These are phyloP conservation scores for Pseudomyrmex flavicornis DNA, from an alignment of 1,140 invertebrate genomes.

Conservation along the genomic window DNA sequence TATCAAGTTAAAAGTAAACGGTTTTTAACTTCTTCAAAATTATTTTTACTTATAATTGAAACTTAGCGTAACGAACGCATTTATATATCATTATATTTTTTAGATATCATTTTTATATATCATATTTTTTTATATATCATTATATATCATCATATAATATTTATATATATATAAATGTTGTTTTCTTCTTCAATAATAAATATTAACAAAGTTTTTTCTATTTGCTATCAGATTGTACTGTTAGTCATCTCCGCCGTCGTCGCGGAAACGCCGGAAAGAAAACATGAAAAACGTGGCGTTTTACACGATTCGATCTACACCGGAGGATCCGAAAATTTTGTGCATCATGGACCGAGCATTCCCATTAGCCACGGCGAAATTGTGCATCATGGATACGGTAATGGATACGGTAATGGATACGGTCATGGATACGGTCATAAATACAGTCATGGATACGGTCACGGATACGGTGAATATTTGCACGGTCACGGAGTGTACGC, in stretches of 20 bases:
- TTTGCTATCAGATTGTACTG: slow-evolving; percentile 48
- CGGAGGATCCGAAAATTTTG: background rate
- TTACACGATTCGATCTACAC: slow-evolving; percentile 28
- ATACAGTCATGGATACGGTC: slow-evolving; percentile 21
- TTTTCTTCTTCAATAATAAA: background rate
- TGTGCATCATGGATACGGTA: background rate
- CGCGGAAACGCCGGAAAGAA: slow-evolving; percentile 58
- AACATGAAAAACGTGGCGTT: slow-evolving; percentile 70
- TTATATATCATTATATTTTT: background rate
- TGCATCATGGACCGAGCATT: background rate
- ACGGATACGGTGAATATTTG: slow-evolving; percentile 10
- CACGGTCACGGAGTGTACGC: background rate
- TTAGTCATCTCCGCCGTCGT: slow-evolving; percentile 38
- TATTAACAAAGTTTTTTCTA: background rate
- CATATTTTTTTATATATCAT: background rate
- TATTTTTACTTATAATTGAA: too few relatives aligned
- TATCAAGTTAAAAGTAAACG: background rate
- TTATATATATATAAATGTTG: background rate
- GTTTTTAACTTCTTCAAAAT: too few relatives aligned
- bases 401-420: slow-evolving; percentile 10
- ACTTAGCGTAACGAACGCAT: too few relatives aligned
- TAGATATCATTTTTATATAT: background rate
- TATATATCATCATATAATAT: background rate
- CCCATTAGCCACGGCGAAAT: background rate
- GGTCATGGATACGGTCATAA: slow-evolving; percentile 14